Conservation (phyloP, 2,797 vertebrate species). For the Lacerta bilineata region DNA sequence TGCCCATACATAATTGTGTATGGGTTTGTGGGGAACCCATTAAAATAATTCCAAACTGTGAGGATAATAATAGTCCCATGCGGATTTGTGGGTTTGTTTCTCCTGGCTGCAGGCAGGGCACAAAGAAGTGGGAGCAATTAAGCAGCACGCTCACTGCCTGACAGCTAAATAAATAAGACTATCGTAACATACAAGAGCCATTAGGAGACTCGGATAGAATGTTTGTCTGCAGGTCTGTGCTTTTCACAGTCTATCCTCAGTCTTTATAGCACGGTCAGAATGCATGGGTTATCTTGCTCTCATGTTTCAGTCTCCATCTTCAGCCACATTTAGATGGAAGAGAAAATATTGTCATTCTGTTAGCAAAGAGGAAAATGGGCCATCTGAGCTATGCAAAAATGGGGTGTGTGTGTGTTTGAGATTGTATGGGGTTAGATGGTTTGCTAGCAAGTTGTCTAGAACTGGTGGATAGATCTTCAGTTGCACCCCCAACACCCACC, state of each 20-base stretch:
- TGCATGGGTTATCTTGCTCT: neutral
- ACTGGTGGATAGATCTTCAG: neutral
- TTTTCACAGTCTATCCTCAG: neutral
- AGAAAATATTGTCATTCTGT: neutral
- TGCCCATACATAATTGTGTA: neutral
- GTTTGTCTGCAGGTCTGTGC: neutral
- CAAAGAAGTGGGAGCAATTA: no score
- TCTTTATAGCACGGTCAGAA: neutral
- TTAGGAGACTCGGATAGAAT: neutral
- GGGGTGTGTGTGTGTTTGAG: neutral
- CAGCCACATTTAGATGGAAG: neutral
- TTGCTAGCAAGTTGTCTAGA: neutral
- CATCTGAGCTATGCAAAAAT: neutral
- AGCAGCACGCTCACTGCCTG: neutral
- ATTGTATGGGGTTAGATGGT: neutral
- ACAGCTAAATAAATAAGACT: neutral
- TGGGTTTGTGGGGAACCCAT: neutral
- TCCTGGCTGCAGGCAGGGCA: no score
- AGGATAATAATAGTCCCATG: neutral
- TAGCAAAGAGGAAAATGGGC: neutral
- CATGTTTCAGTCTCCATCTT: neutral
- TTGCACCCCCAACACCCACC: neutral
- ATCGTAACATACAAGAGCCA: neutral
- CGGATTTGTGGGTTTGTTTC: neutral
- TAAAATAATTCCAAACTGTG: neutral